Evolutionary conservation across 2,797 vertebrate species (phyloP).

Genomic region (Danionella dracula): DNA sequence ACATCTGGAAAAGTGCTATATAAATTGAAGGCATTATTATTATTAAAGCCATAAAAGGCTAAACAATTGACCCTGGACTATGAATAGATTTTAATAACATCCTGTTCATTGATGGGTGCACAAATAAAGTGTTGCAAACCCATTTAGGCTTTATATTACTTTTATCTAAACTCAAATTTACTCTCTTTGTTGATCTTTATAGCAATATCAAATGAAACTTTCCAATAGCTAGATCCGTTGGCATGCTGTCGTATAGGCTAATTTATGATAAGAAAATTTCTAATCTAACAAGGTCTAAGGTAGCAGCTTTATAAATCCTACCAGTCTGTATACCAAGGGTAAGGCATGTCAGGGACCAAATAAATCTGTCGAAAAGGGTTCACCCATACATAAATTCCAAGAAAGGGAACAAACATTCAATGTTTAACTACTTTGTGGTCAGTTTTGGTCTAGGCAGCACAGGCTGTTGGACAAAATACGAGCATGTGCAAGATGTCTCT

Average conservation of each 20-base stretch:
- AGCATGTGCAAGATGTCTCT: not conserved
- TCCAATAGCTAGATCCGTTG: not conserved
- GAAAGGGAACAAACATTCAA: slow-evolving; percentile 6
- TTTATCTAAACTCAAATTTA: too few species aligned
- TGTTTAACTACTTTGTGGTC: slow-evolving; percentile 42
- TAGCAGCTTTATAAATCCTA: not conserved
- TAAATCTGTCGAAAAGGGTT: not conserved
- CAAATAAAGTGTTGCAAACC: too few species aligned
- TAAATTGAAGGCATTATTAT: too few species aligned
- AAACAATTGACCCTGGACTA: too few species aligned
- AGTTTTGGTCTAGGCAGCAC: not conserved
- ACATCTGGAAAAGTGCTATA: too few species aligned
- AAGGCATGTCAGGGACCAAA: not conserved
- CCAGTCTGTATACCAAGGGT: not conserved
- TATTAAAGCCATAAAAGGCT: too few species aligned
- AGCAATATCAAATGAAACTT: too few species aligned
- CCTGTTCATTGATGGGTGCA: too few species aligned
- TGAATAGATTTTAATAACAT: too few species aligned
- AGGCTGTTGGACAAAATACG: slow-evolving; percentile 1
- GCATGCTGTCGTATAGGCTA: not conserved
- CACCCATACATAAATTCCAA: not conserved
- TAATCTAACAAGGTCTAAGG: not conserved
- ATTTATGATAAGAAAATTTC: not conserved
- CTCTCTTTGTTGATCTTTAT: too few species aligned
- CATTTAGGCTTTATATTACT: too few species aligned